Conservation (phyloP, 1,140 invertebrate genomes). For the Musca domestica region DNA sequence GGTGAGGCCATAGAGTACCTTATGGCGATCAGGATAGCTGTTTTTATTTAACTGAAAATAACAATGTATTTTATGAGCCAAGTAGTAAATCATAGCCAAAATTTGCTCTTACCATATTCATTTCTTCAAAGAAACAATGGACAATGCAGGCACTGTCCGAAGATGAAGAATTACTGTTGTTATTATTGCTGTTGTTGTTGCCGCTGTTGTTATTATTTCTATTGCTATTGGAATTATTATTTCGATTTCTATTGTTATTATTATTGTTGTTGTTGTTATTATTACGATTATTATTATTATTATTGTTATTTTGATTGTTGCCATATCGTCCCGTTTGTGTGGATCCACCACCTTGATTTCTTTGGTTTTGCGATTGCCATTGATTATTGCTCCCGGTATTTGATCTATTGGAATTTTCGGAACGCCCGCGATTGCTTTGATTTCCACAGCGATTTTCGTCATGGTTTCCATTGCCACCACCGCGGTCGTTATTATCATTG, state of each 20-base stretch:
- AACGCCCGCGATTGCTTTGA: not conserved
- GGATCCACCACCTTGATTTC: not conserved
- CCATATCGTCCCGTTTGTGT: not conserved
- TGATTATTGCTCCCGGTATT: not conserved
- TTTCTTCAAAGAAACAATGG: slow-evolving; percentile 59
- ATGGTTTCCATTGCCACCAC: slow-evolving; percentile 10
- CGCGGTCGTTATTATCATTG: slow-evolving; percentile 12
- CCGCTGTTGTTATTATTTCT: slow-evolving; percentile 26
- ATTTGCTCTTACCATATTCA: slow-evolving; percentile 56
- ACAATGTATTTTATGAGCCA: no score
- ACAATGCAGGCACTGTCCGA: slow-evolving; percentile 51
- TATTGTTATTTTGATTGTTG: slow-evolving; percentile 15
- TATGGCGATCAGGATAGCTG: slow-evolving; percentile 58
- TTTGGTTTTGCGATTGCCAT: not conserved
- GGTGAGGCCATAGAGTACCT: slow-evolving; percentile 57
- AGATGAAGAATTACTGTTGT: slow-evolving; percentile 14
- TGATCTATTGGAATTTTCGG: not conserved
- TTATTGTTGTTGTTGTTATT: slow-evolving; percentile 18
- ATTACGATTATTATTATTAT: slow-evolving; percentile 26
- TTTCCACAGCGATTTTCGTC: not conserved
- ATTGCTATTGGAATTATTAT: slow-evolving; percentile 20
- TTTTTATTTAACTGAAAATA: slow-evolving; percentile 55
- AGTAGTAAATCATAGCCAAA: no score
- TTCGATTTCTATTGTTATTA: slow-evolving; percentile 23
- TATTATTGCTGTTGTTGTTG: slow-evolving; percentile 26